These are phyloP conservation scores for Ganaspis sp. DNA, from an alignment of 1,140 invertebrate species.

Conservation along the genomic window DNA sequence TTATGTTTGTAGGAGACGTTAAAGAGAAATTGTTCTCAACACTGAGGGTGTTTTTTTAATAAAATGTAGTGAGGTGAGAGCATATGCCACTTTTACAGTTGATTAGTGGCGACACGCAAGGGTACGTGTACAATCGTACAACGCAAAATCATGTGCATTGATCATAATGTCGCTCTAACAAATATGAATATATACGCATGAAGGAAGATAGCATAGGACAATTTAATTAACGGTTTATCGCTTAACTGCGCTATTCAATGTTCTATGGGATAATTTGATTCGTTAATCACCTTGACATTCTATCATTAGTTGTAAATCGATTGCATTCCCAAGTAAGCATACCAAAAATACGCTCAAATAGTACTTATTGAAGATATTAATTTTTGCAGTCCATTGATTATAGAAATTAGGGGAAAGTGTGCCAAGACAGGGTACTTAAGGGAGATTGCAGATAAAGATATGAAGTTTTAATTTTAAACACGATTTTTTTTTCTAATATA, in stretches of 20 bases:
- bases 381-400: neutral
- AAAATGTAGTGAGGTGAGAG: neutral
- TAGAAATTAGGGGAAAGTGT: too few species aligned
- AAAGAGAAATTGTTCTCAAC: neutral
- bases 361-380: too few species aligned
- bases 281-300: neutral
- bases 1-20: too few species aligned
- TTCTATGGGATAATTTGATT: neutral
- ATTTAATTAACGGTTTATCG: constrained; percentile 16
- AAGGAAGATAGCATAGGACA: neutral
- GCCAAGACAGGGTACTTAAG: too few species aligned
- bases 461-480: too few species aligned
- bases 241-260: neutral
- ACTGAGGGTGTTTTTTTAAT: neutral
- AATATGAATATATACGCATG: constrained; percentile 5
- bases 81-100: neutral
- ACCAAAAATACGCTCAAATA: too few species aligned
- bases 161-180: constrained; percentile 18
- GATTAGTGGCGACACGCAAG: constrained; percentile 26
- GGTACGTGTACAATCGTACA: neutral
- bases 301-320: neutral
- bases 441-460: too few species aligned
- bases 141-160: neutral
- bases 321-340: neutral
- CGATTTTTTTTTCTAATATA: too few species aligned